These are phyloP conservation scores for Sussaba pulchella DNA, from an alignment of 2,888 invertebrate species.

Conservation along the genomic window DNA sequence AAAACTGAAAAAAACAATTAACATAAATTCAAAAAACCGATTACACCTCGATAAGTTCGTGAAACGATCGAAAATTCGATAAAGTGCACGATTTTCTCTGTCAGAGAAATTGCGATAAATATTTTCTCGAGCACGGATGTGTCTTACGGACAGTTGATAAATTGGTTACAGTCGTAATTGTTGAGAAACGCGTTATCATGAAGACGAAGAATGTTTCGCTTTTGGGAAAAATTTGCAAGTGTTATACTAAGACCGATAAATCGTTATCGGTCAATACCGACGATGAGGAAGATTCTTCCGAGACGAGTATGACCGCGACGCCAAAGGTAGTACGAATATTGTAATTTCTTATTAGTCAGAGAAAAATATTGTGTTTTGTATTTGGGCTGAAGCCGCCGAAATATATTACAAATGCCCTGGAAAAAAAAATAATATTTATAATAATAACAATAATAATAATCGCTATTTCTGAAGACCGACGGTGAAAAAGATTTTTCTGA, in stretches of 20 bases:
- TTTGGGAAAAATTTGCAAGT: constrained; percentile 78
- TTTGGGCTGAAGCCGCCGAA: no score
- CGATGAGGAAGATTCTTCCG: constrained; percentile 64
- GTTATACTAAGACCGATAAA: constrained; percentile 72
- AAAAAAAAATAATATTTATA: no score
- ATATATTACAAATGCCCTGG: constrained; percentile 7
- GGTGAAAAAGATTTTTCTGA: no score
- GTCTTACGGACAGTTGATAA: not conserved
- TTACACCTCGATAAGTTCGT: not conserved
- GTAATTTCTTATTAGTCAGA: not conserved
- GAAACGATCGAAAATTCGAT: not conserved
- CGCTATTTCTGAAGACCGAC: no score
- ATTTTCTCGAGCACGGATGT: no score
- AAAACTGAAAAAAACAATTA: not conserved
- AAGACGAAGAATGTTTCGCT: constrained; percentile 77
- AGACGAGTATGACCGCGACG: constrained; percentile 60
- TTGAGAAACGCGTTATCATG: constrained; percentile 70
- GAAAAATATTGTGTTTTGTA: no score
- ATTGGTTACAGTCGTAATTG: no score
- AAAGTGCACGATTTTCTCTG: constrained; percentile 9
- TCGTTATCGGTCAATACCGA: constrained; percentile 52
- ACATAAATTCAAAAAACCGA: not conserved
- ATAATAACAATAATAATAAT: no score
- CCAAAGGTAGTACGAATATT: constrained; percentile 69
- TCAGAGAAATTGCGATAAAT: no score